Conservation (phyloP, 2,113 vertebrate genomes). For the Clupea harengus region DNA sequence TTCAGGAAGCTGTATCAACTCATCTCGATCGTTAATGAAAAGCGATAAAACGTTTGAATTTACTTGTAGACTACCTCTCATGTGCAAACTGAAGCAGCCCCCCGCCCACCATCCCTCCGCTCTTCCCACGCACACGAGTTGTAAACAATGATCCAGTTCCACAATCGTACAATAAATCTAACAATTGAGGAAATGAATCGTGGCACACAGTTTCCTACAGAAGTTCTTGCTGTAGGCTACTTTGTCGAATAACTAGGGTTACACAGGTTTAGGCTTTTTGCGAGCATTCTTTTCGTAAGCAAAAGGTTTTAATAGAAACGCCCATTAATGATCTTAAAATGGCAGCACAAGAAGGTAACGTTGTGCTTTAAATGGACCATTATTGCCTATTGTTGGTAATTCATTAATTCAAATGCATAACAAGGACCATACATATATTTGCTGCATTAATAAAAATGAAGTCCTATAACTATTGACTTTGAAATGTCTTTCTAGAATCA, state of each 20-base stretch:
- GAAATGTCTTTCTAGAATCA: conserved; percentile 7
- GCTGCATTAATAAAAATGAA: conserved; percentile 17
- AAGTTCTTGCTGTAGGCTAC: not conserved
- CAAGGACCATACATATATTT: not conserved
- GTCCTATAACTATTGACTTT: not conserved
- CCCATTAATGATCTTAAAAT: conserved; percentile 55
- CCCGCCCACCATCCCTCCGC: conserved; percentile 13
- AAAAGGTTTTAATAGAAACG: conserved; percentile 45
- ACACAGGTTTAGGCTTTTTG: not conserved
- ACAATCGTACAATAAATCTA: not conserved
- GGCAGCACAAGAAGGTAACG: conserved; percentile 46
- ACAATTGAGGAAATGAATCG: not conserved
- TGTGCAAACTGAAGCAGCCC: conserved; percentile 1
- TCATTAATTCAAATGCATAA: not conserved
- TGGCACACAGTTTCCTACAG: not conserved
- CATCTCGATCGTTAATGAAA: not conserved
- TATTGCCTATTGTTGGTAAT: not conserved
- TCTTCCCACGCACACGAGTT: conserved; percentile 36
- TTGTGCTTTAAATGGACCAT: not conserved
- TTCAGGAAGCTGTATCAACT: not conserved
- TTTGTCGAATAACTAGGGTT: not conserved
- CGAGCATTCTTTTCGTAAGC: conserved; percentile 36
- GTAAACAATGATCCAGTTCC: conserved; percentile 42
- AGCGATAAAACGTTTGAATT: not conserved
- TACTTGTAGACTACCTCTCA: not conserved